Conservation (phyloP, 2,797 vertebrate species). For the Enteromius radiatus region DNA sequence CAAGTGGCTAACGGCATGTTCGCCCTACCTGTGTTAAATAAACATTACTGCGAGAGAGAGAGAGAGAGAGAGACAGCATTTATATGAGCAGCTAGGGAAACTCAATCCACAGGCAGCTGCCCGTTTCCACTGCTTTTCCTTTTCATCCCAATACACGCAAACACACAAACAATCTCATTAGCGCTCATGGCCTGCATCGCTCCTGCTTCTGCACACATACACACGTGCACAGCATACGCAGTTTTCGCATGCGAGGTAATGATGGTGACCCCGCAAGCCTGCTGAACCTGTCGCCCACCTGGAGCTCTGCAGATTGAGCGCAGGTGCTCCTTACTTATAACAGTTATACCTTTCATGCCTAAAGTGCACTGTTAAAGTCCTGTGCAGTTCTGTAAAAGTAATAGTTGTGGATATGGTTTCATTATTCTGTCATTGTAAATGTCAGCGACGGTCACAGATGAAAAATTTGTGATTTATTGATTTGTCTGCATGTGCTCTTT, state of each 20-base stretch:
- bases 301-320: conserved; percentile 18
- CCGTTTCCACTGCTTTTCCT: conserved; percentile 28
- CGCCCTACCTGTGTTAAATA: conserved; percentile 81
- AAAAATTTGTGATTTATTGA: background rate
- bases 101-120: conserved; percentile 46
- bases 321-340: background rate
- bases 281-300: conserved; percentile 34
- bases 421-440: conserved; percentile 3
- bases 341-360: conserved; percentile 2
- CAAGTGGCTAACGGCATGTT: conserved; percentile 76
- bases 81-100: conserved; percentile 47
- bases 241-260: conserved; percentile 2
- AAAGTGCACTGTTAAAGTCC: conserved; percentile 3
- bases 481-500: background rate
- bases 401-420: background rate
- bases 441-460: background rate
- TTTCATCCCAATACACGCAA: conserved; percentile 35
- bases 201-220: conserved; percentile 42
- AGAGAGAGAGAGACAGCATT: conserved; percentile 34
- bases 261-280: background rate
- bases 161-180: conserved; percentile 51
- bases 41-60: conserved; percentile 69
- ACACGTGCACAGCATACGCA: conserved; percentile 11
- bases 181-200: conserved; percentile 12
- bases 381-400: background rate